phyloP scores from a whole-genome alignment of 2,888 invertebrate species.

The Tetheella fluctuosa region DNA sequence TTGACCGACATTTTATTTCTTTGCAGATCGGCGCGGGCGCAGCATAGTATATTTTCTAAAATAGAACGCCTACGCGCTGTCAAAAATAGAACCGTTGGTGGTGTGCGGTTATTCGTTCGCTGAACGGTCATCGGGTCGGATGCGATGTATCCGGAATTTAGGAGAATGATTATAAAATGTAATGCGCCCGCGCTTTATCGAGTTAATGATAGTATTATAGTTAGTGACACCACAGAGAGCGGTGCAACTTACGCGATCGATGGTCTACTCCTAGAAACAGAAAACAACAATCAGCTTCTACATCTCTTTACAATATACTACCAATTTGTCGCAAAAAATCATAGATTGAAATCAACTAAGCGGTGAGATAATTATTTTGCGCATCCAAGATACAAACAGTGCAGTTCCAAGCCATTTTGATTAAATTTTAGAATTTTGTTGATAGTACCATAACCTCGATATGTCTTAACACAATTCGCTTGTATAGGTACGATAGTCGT shows the following conservation, averaged over 20 bases:
- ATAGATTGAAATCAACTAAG: constrained; percentile 60
- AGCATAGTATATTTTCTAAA: constrained; percentile 62
- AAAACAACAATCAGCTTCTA: constrained; percentile 83
- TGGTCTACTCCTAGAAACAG: constrained; percentile 85
- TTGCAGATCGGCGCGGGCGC: constrained; percentile 76
- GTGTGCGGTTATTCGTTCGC: constrained; percentile 53
- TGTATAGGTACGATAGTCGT: constrained; percentile 35
- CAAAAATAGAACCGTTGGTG: constrained; percentile 68
- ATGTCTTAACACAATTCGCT: constrained; percentile 42
- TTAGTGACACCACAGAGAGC: constrained; percentile 84
- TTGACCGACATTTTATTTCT: constrained; percentile 74
- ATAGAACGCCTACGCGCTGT: constrained; percentile 72
- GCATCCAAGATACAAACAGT: constrained; percentile 69
- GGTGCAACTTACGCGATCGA: constrained; percentile 85
- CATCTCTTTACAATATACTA: constrained; percentile 61
- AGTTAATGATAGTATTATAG: constrained; percentile 75
- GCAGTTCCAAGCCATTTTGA: constrained; percentile 58
- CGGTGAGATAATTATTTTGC: constrained; percentile 72
- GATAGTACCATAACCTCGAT: constrained; percentile 30
- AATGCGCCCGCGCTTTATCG: constrained; percentile 68
- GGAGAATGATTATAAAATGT: constrained; percentile 47
- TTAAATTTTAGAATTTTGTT: constrained; percentile 54
- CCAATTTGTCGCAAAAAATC: constrained; percentile 52
- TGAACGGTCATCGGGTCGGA: constrained; percentile 60
- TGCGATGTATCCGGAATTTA: constrained; percentile 51